Base-by-base conservation (phyloP, 1,140 invertebrate species). In the Stegodyphus mimosarum region DNA sequence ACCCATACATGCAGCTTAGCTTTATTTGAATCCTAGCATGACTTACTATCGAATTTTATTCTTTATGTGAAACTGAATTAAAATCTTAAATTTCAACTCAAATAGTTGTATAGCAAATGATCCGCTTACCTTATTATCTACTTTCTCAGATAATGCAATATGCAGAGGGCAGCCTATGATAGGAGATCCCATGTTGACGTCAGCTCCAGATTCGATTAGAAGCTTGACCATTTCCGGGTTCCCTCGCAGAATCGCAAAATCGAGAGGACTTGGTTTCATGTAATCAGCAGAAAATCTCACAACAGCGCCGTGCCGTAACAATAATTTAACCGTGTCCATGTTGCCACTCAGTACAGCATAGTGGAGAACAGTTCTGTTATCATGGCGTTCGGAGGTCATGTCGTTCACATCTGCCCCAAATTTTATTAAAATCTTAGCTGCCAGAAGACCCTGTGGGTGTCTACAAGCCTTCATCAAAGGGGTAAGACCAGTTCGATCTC, bases 401-500 rank as follows among this genome's bases (percentile, higher is more conserved):
- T 94, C 94, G 89, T 96, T 96, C 2, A 96, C 94, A 89, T 96
- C 93, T 10, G 95, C 95, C 0, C 95, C 95, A 88, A 94, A 94
- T 85, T 93, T 94, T 86, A 96, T 91, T n/a, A 96, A 91, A 7
- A 95, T 90, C 72, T 96, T 90, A 2, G 95, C 95, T 5, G 95
- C 93, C 63, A 95, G 93, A 89, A 96, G 94, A 48, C 94, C 95
- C 91, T 95, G 94, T 13, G 94, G 93, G 87, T 95, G 92, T 84
- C 95, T 91, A 11, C 94, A 94, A 64, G 95, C 95, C 89, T 95
- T 96, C 96, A 98, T 98, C 10, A 98, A 90, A 0, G 96, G 95
- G 0, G 95, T 96, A 3, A 97, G 90, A 7, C 96, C 96, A 83
- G 94, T 94, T 51, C 96, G 92, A 88, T 96, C 95, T 53, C 94